Evolutionary conservation across 2,888 invertebrate species (phyloP).

Genomic region (Aproaerema taeniolella): DNA sequence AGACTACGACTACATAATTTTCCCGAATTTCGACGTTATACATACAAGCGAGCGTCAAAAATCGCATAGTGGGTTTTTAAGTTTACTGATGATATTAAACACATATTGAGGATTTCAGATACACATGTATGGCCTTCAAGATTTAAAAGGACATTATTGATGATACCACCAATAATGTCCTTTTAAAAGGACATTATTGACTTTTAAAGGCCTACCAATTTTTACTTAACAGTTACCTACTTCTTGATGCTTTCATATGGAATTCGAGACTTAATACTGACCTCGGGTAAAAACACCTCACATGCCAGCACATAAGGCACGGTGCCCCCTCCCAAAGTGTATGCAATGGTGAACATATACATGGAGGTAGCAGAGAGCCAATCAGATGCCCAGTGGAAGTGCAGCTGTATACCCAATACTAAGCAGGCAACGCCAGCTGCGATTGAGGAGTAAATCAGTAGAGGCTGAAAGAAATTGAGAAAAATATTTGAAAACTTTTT

Average conservation of each 20-base stretch:
- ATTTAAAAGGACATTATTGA: not conserved
- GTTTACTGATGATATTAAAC: not conserved
- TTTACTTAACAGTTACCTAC: too few relatives aligned
- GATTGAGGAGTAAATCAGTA: constrained; percentile 41
- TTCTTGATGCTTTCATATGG: too few relatives aligned
- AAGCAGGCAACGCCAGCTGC: constrained; percentile 33
- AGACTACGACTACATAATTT: too few relatives aligned
- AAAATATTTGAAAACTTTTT: too few relatives aligned
- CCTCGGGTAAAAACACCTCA: constrained; percentile 54
- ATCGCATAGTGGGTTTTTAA: too few relatives aligned
- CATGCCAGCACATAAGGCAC: constrained; percentile 43
- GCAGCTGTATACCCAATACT: constrained; percentile 42
- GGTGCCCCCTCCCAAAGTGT: constrained; percentile 43
- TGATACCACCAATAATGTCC: not conserved
- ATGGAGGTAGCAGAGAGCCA: constrained; percentile 39
- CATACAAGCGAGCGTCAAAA: too few relatives aligned
- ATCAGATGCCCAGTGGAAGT: constrained; percentile 44
- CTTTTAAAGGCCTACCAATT: not conserved
- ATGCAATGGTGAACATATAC: constrained; percentile 34
- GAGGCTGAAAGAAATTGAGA: constrained; percentile 35
- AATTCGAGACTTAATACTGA: too few relatives aligned
- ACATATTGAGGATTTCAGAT: not conserved
- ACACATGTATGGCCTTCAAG: not conserved
- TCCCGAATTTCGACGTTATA: too few relatives aligned
- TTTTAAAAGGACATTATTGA: not conserved